These are phyloP conservation scores for Kryptopterus vitreolus DNA, from an alignment of 2,797 vertebrate species.

Conservation along the genomic window DNA sequence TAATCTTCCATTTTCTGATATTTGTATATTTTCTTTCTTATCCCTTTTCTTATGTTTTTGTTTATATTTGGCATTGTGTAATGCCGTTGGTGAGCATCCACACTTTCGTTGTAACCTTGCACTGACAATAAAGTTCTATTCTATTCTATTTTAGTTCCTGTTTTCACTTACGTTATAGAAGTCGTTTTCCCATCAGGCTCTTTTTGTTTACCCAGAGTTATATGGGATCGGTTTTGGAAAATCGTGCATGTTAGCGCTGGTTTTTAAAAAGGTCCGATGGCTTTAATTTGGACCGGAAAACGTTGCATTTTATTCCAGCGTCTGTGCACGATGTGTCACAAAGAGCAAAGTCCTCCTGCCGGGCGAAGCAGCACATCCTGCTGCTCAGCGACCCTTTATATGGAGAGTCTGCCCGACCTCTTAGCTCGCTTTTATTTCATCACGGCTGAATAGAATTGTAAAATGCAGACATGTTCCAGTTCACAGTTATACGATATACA, in stretches of 20 bases:
- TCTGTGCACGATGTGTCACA: neutral
- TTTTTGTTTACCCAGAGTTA: neutral
- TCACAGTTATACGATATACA: neutral
- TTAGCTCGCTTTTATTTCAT: slow-evolving; percentile 42
- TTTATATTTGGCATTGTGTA: too few relatives aligned
- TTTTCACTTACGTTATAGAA: too few relatives aligned
- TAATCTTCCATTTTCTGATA: too few relatives aligned
- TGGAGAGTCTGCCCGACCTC: slow-evolving; percentile 52
- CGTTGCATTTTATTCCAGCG: neutral
- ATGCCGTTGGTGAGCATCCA: too few relatives aligned
- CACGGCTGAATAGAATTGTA: slow-evolving; percentile 31
- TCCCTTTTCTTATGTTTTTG: too few relatives aligned
- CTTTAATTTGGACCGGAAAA: neutral
- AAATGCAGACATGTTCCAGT: neutral
- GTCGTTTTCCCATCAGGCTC: too few relatives aligned
- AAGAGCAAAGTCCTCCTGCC: slow-evolving; percentile 52
- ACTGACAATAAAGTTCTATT: too few relatives aligned
- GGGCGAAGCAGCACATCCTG: slow-evolving; percentile 61
- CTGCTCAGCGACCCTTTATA: slow-evolving; percentile 60
- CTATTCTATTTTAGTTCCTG: too few relatives aligned
- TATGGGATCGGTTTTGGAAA: neutral
- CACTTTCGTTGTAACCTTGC: too few relatives aligned
- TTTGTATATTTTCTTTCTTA: too few relatives aligned
- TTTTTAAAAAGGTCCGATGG: neutral
- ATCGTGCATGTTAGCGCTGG: neutral